Base-by-base conservation (phyloP, 92 coral and sea anemone genomes). In the Anthopleura xanthogrammica region DNA sequence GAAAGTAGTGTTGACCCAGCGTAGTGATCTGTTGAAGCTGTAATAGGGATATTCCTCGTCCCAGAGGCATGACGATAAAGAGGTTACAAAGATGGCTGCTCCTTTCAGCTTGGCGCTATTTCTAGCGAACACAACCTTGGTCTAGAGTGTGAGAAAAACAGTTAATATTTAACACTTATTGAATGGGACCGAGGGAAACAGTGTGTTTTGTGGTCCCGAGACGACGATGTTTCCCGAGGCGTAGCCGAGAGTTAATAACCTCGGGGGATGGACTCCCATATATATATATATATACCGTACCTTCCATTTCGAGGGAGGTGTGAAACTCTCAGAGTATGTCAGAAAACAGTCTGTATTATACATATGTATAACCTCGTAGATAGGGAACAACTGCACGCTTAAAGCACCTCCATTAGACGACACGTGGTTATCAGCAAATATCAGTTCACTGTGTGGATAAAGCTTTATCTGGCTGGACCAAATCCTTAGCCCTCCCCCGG, bases 71-170 rank as follows among this genome's bases (percentile, higher is more conserved):
- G 94, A 88, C 10, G 85, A 72, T 60, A 97, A 82, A 16, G 97
- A 87, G 24, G 95, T 90, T 9, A 90, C 90, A 60, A 78, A 88
- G 20, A 97, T 86, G 22, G 99, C 99, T 20, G 99, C 94, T 24
- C 98, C 99, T 56, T 94, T 92, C 17, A 92, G 73, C 56, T 83
- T 89, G 73, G 99, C 99, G 57, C 91, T 85, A 90, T 97, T 97
- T 82, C 89, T 84, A 50, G 88, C 76, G 83, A 97, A 97, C 8
- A 87, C 75, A 17, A 97, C 87, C 48, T 78, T 97, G 19, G 94
- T 88, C 99, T 97, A 29, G 79, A 40, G 81, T 68, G 46, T 42
- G 36, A 41, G 70, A 54, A 55, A 20, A 58, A 75, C 46, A 41
- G 36, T 48, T 22, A 19, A 54, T 11, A 14, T 8, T 6, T 9